Conservation (phyloP, 2,888 invertebrate genomes). For the Cetonia aurata region DNA sequence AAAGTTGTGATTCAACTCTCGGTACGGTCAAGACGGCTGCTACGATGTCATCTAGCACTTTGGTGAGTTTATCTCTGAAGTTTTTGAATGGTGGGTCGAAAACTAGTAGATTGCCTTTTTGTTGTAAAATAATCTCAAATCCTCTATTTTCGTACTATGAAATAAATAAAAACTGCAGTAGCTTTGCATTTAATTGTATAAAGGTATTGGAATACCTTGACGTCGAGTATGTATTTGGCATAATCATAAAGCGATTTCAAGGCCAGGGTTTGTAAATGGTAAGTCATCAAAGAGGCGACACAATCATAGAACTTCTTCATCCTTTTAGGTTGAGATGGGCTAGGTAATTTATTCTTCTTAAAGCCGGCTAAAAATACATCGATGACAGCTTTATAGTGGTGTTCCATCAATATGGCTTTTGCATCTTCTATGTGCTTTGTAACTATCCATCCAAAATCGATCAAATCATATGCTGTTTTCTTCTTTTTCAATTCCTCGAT, state of each 20-base stretch:
- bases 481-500: conserved; percentile 70
- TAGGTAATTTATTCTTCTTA: conserved; percentile 78
- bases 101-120: conserved; percentile 72
- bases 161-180: not conserved
- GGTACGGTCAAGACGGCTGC: conserved; percentile 80
- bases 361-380: conserved; percentile 76
- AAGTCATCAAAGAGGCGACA: conserved; percentile 88
- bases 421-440: conserved; percentile 76
- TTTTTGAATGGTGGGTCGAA: conserved; percentile 84
- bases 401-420: conserved; percentile 74
- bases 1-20: conserved; percentile 83
- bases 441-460: conserved; percentile 72
- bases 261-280: conserved; percentile 85
- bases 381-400: conserved; percentile 76
- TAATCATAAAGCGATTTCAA: conserved; percentile 84
- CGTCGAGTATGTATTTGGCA: conserved; percentile 81
- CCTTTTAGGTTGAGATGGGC: conserved; percentile 73
- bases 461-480: conserved; percentile 77
- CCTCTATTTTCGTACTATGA: conserved; percentile 77
- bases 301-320: conserved; percentile 87
- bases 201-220: conserved; percentile 70
- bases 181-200: conserved; percentile 2
- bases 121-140: conserved; percentile 74
- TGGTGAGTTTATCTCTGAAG: conserved; percentile 78
- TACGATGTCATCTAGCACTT: conserved; percentile 81